Evolutionary conservation across 2,888 invertebrate species (phyloP), one percentile per base, ranked within the genome.

Genomic region (Junonia oenone): DNA sequence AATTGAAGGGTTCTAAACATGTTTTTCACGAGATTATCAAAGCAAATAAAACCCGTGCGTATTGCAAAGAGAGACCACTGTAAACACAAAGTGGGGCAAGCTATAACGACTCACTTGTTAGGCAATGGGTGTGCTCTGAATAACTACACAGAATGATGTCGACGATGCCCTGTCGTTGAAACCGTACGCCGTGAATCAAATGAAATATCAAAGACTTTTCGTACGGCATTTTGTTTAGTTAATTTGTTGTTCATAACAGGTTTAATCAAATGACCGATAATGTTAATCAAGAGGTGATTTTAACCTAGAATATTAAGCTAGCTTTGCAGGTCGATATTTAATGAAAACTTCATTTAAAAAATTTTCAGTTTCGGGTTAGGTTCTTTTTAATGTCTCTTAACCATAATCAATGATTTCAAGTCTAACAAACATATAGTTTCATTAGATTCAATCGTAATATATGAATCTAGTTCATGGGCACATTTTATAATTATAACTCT

Each of bases 71-170:
- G 46, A 45, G 46, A 56, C 43, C 59, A 51, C 45, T 73, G 73
- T 74, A 70, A 73, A 76, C 55, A 73, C 60, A 72, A 80, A 78
- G 72, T 81, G 66, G 79, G 76, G 66, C 79, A 75, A 70, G 72
- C 72, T 78, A 74, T 65, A 82, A 81, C 76, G 73, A 77, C 68
- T 75, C 70, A 76, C 76, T 81, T 80, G 78, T 81, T 76, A 75
- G 70, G 80, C 80, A 81, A 81, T 75, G 70, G 69, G 67, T 76
- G 72, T 72, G 76, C 69, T 75, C 75, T 75, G 75, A 77, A 81
- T 79, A 79, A 78, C 79, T 76, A 77, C 75, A 75, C 70, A 70
- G 49, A 54, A 45, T 48, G 51, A 56, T 47, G 59, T 48, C 51
- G 51, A 50, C 54, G 43, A 52, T 46, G 53, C 53, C 51, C 55